Evolutionary conservation across 2,888 invertebrate genomes (phyloP).

Genomic region (Acleris sparsana): DNA sequence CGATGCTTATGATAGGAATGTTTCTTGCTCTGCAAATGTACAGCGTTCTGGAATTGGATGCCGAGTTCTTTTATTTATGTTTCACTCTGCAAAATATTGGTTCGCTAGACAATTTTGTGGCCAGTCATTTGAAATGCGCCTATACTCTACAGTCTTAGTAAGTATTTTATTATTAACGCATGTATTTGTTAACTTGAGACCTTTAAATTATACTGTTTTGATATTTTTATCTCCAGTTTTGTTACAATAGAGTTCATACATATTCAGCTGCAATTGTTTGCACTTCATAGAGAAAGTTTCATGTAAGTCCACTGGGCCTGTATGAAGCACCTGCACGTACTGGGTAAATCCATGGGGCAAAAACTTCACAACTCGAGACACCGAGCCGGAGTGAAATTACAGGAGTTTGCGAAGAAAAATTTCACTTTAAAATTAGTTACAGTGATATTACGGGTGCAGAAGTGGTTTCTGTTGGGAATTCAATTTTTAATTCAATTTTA

Average conservation of each 20-base stretch:
- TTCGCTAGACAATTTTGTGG: background rate
- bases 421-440: conserved; percentile 38
- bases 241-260: no score
- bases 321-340: conserved; percentile 29
- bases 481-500: conserved; percentile 17
- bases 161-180: no score
- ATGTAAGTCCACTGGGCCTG: conserved; percentile 14
- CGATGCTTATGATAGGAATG: conserved; percentile 21
- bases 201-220: background rate
- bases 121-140: conserved; percentile 9
- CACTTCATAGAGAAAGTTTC: conserved; percentile 20
- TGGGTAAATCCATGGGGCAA: conserved; percentile 27
- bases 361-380: conserved; percentile 34
- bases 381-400: conserved; percentile 33
- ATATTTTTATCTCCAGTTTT: background rate
- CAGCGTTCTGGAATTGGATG: background rate
- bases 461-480: conserved; percentile 24
- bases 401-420: conserved; percentile 32
- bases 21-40: conserved; percentile 10
- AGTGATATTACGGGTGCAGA: conserved; percentile 32
- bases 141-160: background rate
- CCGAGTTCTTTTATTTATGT: background rate
- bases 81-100: background rate
- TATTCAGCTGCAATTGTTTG: background rate
- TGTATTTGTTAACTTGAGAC: background rate